A percentile compares a stretch with the other conserved stretches of the same genome.
Conservation (phyloP, 2,113 vertebrate genomes). For the Agapornis roseicollis region DNA sequence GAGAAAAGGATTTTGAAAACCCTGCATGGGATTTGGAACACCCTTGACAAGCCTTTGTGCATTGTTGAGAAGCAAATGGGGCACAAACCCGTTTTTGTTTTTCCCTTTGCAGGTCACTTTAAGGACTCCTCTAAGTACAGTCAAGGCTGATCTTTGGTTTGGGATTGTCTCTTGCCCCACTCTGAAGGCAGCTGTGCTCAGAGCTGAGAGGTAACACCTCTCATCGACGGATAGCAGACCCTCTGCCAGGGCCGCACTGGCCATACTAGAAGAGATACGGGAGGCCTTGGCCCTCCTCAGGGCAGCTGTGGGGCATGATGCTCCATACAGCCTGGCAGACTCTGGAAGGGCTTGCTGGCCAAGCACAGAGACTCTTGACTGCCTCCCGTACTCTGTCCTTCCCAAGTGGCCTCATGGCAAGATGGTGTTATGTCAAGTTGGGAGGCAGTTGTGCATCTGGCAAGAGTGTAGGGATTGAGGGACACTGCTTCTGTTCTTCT, state of each 20-base stretch:
- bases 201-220: neutral
- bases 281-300: neutral
- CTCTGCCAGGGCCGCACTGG: neutral
- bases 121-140: neutral
- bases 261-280: neutral
- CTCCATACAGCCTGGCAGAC: fast-evolving
- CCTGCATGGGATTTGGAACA: neutral
- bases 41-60: neutral
- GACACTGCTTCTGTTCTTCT: too few relatives aligned
- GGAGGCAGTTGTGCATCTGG: fast-evolving
- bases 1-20: neutral
- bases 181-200: slow-evolving; percentile 9
- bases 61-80: neutral
- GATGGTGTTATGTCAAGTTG: neutral
- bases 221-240: fast-evolving
- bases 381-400: neutral
- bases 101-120: slow-evolving; percentile 14
- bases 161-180: neutral
- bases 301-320: fast-evolving
- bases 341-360: neutral
- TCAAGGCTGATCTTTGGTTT: neutral
- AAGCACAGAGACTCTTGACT: neutral
- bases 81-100: neutral
- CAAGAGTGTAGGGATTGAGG: neutral
- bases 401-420: neutral